These are phyloP conservation scores for Pluvialis apricaria DNA, from an alignment of 2,113 vertebrate genomes.

Conservation along the genomic window DNA sequence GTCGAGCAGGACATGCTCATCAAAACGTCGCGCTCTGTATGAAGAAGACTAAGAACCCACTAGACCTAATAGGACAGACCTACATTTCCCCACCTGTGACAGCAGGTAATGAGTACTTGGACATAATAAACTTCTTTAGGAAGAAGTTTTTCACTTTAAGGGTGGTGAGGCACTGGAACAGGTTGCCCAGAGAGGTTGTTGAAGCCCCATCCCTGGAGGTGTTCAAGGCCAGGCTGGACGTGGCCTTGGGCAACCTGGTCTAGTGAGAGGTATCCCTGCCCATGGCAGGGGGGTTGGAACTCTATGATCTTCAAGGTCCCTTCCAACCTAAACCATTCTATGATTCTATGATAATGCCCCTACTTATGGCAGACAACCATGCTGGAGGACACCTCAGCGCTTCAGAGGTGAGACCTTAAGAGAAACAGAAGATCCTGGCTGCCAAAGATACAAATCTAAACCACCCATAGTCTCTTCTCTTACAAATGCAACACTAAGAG, in stretches of 20 bases:
- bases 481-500: not conserved
- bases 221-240: too few species aligned
- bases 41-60: not conserved
- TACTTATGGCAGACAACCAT: not conserved
- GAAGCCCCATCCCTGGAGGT: too few species aligned
- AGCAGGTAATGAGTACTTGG: not conserved
- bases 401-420: not conserved
- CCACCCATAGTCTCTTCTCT: not conserved
- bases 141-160: too few species aligned
- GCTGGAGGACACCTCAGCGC: not conserved
- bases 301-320: too few species aligned
- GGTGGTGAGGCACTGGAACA: too few species aligned
- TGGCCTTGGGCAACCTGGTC: too few species aligned
- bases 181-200: too few species aligned
- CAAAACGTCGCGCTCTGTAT: rapidly evolving
- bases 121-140: too few species aligned
- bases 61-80: not conserved
- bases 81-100: not conserved
- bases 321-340: too few species aligned
- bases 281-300: too few species aligned
- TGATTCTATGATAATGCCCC: too few species aligned
- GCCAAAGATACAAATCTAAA: not conserved
- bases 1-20: not conserved
- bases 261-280: too few species aligned
- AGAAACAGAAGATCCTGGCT: not conserved